Conservation (phyloP, 1,140 invertebrate genomes). For the Trichomalopsis sarcophagae region DNA sequence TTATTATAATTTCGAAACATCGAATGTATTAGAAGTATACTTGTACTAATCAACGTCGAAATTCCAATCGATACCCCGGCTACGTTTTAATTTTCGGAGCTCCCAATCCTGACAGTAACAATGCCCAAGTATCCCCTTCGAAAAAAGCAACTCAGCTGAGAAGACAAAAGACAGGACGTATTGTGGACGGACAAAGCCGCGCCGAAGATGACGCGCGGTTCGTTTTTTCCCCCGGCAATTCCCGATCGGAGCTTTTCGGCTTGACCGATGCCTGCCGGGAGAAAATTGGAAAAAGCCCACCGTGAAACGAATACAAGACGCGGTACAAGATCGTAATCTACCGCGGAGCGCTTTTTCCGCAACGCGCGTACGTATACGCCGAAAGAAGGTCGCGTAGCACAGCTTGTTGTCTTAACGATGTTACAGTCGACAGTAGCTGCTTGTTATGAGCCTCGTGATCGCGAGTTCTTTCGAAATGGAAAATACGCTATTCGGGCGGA, state of each 20-base stretch:
- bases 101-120: background rate
- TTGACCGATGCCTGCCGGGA: background rate
- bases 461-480: too few relatives aligned
- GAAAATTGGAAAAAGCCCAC: background rate
- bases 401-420: background rate
- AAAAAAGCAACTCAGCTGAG: background rate
- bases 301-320: background rate
- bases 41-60: too few relatives aligned
- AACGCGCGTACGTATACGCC: too few relatives aligned
- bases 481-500: too few relatives aligned
- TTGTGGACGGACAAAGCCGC: background rate
- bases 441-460: background rate
- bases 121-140: background rate
- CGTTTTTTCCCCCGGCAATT: background rate
- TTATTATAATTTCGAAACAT: too few relatives aligned
- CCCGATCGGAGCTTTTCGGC: background rate
- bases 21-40: too few relatives aligned
- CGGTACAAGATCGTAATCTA: background rate
- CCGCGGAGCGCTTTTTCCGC: background rate
- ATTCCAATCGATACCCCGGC: too few relatives aligned
- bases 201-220: background rate
- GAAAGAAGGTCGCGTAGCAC: background rate
- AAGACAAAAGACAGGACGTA: background rate
- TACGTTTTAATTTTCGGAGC: background rate
- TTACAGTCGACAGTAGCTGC: too few relatives aligned